Evolutionary conservation across 2,113 vertebrate species (phyloP), one percentile per base, ranked within the genome.

Genomic region (Pollimyrus isidori): DNA sequence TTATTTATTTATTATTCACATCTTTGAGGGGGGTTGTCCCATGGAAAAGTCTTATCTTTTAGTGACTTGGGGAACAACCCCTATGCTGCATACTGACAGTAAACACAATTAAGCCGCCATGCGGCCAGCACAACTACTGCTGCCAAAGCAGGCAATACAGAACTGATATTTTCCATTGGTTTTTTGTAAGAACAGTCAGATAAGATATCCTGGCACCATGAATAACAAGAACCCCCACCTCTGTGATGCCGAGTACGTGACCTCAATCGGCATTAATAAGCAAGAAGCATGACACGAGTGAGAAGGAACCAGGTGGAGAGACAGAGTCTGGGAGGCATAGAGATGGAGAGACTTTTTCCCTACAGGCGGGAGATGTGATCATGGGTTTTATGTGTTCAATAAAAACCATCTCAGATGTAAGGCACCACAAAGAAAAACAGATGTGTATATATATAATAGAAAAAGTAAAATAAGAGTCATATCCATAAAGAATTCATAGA

Each of bases 321-420:
- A 69, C 21, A 83, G 76, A n/a, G 26, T 62, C 52, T 11, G 58
- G 52, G 23, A 46, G 73, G 88, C 88, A 58, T 26, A 82, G 52
- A 89, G 56, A 89, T 84, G 39, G 45, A 84, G 82, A 39, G 21
- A 13, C 52, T 62, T 21, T 39, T 85, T 85, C 39, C 50, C n/a
- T 58, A 13, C 11, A 21, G 35, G 11, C 10, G 30, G 48, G 48
- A 26, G 88, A 88, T 42, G 39, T 56, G 13, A 11, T 52, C 88
- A 84, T 84, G 88, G 48, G 9, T 58, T 46, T 56, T 46, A 84
- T 46, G 23, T 48, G 13, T 80, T 88, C 30, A 80, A 82, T 52
- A 53, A 30, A 7, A 58, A 89, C 52, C 88, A 85, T 62, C 80
- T 89, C 52, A 56, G 42, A 89, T 85, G 88, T 58, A 46, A 23